These are phyloP conservation scores for Holothuria glaberrima DNA, from an alignment of 35 echinoderm and acorn worm species.

Conservation along the genomic window DNA sequence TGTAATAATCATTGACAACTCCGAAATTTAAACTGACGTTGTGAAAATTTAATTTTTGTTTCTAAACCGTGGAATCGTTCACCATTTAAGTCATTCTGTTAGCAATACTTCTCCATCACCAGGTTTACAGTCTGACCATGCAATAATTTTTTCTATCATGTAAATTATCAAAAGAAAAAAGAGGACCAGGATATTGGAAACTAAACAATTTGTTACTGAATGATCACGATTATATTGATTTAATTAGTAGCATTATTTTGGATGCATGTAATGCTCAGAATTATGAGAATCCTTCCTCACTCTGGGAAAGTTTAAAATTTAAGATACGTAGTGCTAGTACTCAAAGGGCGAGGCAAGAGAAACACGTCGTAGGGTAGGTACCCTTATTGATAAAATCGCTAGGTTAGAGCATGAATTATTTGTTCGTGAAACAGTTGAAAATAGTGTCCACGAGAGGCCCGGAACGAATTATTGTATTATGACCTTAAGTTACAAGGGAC, in stretches of 20 bases:
- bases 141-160: neutral
- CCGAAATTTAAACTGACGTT: too few species aligned
- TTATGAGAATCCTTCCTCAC: neutral
- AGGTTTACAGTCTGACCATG: constrained; percentile 13
- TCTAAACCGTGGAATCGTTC: too few species aligned
- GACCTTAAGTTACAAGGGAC: neutral
- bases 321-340: too few species aligned
- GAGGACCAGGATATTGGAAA: too few species aligned
- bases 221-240: neutral
- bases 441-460: too few species aligned
- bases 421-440: neutral
- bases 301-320: neutral
- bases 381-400: too few species aligned
- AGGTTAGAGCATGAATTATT: too few species aligned
- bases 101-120: neutral
- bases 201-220: neutral
- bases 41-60: too few species aligned
- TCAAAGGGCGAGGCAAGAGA: neutral
- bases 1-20: too few species aligned
- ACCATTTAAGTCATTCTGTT: neutral
- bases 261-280: neutral
- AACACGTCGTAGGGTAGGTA: neutral
- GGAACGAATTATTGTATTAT: neutral
- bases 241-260: neutral
- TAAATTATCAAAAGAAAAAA: neutral